Conservation (phyloP, 1,140 invertebrate species). For the Drosophila oshimai region DNA sequence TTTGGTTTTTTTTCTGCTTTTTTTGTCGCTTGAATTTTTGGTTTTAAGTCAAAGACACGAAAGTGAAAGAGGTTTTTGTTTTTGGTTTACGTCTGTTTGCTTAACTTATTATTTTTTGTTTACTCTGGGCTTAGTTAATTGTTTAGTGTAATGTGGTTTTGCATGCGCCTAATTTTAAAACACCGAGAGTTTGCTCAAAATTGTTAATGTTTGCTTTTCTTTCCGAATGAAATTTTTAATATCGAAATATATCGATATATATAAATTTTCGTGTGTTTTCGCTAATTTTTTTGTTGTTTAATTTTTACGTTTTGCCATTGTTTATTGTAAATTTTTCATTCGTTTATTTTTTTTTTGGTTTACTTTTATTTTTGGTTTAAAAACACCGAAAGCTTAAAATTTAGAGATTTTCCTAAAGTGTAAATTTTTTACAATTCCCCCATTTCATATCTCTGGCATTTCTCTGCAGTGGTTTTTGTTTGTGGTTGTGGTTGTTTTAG, state of each 20-base stretch:
- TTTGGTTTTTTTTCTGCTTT: constrained; percentile 42
- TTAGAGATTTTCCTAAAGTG: constrained; percentile 82
- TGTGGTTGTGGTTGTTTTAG: constrained; percentile 8
- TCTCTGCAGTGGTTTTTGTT: constrained; percentile 10
- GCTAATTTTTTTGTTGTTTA: constrained; percentile 50
- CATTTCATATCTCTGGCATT: constrained; percentile 16
- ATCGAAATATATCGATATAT: constrained; percentile 74
- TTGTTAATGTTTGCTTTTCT: constrained; percentile 44
- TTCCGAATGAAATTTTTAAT: constrained; percentile 74
- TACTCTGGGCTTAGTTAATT: constrained; percentile 49
- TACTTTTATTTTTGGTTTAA: constrained; percentile 64
- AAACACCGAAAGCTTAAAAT: constrained; percentile 83
- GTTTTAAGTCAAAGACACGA: constrained; percentile 82
- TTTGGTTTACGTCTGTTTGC: constrained; percentile 72
- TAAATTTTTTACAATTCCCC: constrained; percentile 76
- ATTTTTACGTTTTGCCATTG: constrained; percentile 30
- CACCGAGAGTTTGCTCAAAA: constrained; percentile 78
- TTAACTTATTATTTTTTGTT: constrained; percentile 73
- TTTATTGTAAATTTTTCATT: constrained; percentile 33
- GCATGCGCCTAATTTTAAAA: constrained; percentile 75
- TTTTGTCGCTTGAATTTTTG: constrained; percentile 46
- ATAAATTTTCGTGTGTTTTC: constrained; percentile 50
- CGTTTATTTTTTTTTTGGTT: constrained; percentile 25
- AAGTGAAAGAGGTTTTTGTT: constrained; percentile 83
- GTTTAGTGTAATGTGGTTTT: constrained; percentile 66